These are phyloP conservation scores for Prinia subflava DNA, from an alignment of 2,113 vertebrate species.

Conservation along the genomic window DNA sequence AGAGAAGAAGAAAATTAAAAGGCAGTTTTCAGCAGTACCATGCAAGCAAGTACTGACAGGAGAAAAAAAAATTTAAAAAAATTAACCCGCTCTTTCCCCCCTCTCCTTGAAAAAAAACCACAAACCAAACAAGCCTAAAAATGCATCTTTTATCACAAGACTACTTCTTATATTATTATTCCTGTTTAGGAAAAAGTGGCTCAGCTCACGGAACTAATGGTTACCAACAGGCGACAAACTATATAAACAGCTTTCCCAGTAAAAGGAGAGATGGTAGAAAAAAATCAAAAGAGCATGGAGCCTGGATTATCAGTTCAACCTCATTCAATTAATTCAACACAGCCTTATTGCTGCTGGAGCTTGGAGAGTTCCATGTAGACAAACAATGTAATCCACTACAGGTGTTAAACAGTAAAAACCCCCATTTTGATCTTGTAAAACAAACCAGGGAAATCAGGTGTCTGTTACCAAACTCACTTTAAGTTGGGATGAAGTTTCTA, in stretches of 20 bases:
- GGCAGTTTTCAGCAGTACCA: neutral
- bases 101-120: fast-evolving
- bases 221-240: neutral
- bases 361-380: neutral
- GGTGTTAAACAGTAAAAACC: neutral
- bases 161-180: neutral
- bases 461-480: neutral
- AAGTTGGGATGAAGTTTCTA: neutral
- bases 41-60: neutral
- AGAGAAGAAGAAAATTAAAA: neutral
- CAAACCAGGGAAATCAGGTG: neutral
- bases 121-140: neutral
- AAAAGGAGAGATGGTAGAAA: neutral
- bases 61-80: neutral
- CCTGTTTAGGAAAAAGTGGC: neutral
- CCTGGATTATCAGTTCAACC: neutral
- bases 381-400: neutral
- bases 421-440: neutral
- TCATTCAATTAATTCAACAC: neutral
- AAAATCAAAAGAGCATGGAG: neutral
- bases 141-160: neutral
- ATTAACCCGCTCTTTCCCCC: fast-evolving
- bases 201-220: neutral
- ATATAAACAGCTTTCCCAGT: neutral
- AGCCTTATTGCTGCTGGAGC: neutral